Percentiles rank a stretch among this genome's conserved stretches.
phyloP scores from a whole-genome alignment of 2,113 vertebrate genomes.

The Noturus placidus region DNA sequence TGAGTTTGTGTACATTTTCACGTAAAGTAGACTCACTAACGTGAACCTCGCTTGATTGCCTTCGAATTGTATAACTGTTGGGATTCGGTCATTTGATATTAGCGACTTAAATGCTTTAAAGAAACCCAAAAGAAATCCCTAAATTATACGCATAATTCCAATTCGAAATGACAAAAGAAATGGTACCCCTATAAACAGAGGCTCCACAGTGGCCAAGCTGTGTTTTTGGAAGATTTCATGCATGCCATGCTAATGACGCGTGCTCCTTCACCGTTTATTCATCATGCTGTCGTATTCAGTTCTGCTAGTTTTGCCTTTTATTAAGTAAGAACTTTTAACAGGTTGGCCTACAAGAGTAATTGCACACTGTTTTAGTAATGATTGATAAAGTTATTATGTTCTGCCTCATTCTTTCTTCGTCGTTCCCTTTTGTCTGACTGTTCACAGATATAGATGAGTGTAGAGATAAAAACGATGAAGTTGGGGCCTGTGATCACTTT shows the following conservation, averaged over 20 bases:
- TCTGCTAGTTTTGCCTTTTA: neutral
- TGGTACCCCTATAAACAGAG: neutral
- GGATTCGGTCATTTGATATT: neutral
- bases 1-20: neutral
- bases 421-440: neutral
- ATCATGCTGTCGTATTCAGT: neutral
- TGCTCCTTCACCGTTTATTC: neutral
- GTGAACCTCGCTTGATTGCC: neutral
- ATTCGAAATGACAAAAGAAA: neutral
- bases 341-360: neutral
- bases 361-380: neutral
- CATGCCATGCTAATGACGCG: neutral
- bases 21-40: neutral
- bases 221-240: neutral
- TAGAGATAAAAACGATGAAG: slow-evolving; percentile 77
- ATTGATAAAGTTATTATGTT: neutral
- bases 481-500: slow-evolving; percentile 85
- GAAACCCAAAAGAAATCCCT: neutral
- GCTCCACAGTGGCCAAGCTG: neutral
- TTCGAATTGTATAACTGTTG: neutral
- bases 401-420: neutral
- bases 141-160: no score
- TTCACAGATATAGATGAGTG: slow-evolving; percentile 90
- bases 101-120: neutral
- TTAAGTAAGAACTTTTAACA: neutral